Percentiles rank a stretch among this genome's conserved stretches.
phyloP scores from a whole-genome alignment of 2,113 vertebrate species.

The Callipepla californica region DNA sequence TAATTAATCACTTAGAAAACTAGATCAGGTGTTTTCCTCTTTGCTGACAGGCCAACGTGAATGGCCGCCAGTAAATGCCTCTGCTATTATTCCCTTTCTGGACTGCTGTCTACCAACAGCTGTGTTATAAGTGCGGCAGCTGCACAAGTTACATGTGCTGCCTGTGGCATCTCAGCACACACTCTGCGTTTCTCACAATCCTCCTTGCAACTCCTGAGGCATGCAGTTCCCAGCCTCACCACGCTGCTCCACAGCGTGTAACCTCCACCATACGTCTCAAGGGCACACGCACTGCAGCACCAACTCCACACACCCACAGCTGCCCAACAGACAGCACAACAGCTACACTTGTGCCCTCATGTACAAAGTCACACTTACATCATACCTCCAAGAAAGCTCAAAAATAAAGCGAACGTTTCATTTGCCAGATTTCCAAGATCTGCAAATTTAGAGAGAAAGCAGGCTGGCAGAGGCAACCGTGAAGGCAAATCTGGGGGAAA shows the following conservation, averaged over 20 bases:
- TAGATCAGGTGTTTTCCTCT: neutral
- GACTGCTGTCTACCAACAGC: neutral
- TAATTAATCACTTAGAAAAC: neutral
- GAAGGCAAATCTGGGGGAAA: neutral
- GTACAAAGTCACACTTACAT: neutral
- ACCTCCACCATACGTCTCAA: neutral
- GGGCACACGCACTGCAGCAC: neutral
- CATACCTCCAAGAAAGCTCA: neutral
- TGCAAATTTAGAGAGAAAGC: neutral
- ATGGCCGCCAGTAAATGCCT: neutral
- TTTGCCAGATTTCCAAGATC: neutral
- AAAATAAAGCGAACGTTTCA: neutral
- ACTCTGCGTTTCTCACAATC: neutral
- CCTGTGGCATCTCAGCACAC: neutral
- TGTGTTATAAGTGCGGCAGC: neutral
- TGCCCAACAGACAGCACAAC: neutral
- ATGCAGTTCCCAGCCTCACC: fast-evolving
- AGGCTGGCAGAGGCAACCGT: neutral
- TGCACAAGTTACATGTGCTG: neutral
- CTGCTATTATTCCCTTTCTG: neutral
- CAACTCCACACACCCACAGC: neutral
- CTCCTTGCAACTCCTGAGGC: fast-evolving
- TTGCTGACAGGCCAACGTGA: neutral
- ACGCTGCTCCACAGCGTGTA: neutral
- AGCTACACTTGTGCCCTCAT: fast-evolving